phyloP scores from a whole-genome alignment of 2,888 invertebrate genomes.

The Harpalus rubripes region DNA sequence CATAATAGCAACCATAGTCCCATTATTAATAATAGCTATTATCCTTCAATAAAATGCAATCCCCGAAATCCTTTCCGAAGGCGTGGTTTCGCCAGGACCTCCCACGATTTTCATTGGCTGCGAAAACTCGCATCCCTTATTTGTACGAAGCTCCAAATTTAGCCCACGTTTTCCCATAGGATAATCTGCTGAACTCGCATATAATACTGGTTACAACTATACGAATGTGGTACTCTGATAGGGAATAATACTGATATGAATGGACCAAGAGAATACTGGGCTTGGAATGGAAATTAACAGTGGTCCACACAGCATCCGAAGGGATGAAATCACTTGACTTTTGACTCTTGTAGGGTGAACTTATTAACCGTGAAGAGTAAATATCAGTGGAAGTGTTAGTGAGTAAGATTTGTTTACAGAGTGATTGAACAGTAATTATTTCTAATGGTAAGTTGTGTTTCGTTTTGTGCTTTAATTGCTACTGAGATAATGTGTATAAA shows the following conservation, averaged over 20 bases:
- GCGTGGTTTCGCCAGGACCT: constrained; percentile 6
- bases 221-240: constrained; percentile 62
- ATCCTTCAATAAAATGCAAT: constrained; percentile 13
- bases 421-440: background rate
- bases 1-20: too few relatives aligned
- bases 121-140: background rate
- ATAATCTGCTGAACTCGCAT: background rate
- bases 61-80: background rate
- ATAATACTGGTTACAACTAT: constrained; percentile 16
- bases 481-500: too few relatives aligned
- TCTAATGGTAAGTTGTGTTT: too few relatives aligned
- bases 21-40: background rate
- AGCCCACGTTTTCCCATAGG: background rate
- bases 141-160: background rate
- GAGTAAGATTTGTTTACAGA: background rate
- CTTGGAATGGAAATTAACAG: background rate
- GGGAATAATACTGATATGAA: constrained; percentile 59
- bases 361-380: background rate
- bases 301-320: constrained; percentile 54
- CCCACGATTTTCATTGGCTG: constrained; percentile 4
- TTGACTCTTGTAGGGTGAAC: constrained; percentile 26
- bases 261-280: constrained; percentile 50
- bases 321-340: constrained; percentile 59
- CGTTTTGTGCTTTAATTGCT: too few relatives aligned
- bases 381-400: background rate